Evolutionary conservation across 2,888 invertebrate species (phyloP), one percentile per base, ranked within the genome.

Genomic region (Stictocephala bisonia): DNA sequence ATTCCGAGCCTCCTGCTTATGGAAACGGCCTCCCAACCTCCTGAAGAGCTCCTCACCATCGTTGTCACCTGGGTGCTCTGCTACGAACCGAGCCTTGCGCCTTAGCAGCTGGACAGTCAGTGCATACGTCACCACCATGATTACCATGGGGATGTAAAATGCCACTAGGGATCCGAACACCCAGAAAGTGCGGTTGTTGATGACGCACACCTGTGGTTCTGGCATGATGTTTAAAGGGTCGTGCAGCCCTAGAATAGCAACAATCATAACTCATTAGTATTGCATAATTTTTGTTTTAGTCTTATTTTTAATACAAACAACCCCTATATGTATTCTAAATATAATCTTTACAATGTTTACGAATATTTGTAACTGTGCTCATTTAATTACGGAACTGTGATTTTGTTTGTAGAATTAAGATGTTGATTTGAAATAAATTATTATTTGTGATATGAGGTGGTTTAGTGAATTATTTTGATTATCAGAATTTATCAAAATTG

Each of bases 61-160:
- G 78, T 75, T 89, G 84, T 79, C 88, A 87, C 89, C 89, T 15
- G 88, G 87, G 81, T 89, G 88, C 77, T 88, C 89, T 44, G 88
- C 91, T 0, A 91, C 91, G 79, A 93, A 87, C 76, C 90, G 86
- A 0, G 93, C 93, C 81, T 93, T 93, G 76, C 92, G 89, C 79
- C 93, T 90, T 79, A 97, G 86, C 78, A 97, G 86, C 78, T 94
- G 92, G 27, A 97, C 94, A 0, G 97, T 97, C 74, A 96, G 86
- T 0, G 93, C 91, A 82, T 96, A 97, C 0, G 96, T 94, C 72
- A 94, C 90, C 75, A 96, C 93, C 97, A 98, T 97, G 79, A 95
- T 94, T 78, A 95, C 86, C 91, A 97, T 95, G 3, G 97, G 97
- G 78, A 97, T 92, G 87, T 97, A 96, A 86, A 98, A 98, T 35